Evolutionary conservation across 1,140 invertebrate genomes (phyloP).

Genomic region (Hormaphis cornu): DNA sequence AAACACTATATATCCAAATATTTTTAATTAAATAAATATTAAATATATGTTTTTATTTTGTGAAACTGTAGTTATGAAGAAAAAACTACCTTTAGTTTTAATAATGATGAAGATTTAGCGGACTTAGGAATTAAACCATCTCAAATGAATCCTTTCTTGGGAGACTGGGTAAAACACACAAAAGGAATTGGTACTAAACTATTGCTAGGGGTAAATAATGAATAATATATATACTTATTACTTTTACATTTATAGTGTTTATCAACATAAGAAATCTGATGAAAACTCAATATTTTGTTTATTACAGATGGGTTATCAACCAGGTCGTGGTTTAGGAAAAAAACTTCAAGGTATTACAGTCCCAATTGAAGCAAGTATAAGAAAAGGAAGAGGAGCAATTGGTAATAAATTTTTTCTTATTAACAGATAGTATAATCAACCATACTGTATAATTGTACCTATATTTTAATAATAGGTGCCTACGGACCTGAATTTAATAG

Average conservation of each 20-base stretch:
- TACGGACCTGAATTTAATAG: slow-evolving; percentile 65
- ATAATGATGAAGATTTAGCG: slow-evolving; percentile 46
- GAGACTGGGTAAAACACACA: slow-evolving; percentile 87
- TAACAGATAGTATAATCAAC: neutral
- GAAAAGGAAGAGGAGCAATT: slow-evolving; percentile 89
- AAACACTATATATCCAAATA: slow-evolving; percentile 34
- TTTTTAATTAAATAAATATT: too few species aligned
- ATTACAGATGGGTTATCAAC: slow-evolving; percentile 90
- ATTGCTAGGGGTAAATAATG: slow-evolving; percentile 54
- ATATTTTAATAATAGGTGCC: slow-evolving; percentile 46
- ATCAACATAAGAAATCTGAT: too few species aligned
- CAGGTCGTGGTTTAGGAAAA: slow-evolving; percentile 93
- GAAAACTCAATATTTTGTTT: neutral
- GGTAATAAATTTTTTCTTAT: slow-evolving; percentile 39
- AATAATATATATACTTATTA: neutral
- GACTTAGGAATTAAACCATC: slow-evolving; percentile 53
- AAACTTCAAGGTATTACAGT: slow-evolving; percentile 87
- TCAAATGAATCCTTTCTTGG: slow-evolving; percentile 54
- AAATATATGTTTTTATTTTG: too few species aligned
- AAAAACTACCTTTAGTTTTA: slow-evolving; percentile 31
- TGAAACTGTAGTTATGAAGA: slow-evolving; percentile 50
- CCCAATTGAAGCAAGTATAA: slow-evolving; percentile 83
- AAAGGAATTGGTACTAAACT: slow-evolving; percentile 93
- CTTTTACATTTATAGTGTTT: neutral
- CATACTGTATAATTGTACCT: slow-evolving; percentile 3